Percentiles rank a stretch among this genome's conserved stretches.
Conservation (phyloP, 2,113 vertebrate genomes). For the Gallinago paraguaiae region DNA sequence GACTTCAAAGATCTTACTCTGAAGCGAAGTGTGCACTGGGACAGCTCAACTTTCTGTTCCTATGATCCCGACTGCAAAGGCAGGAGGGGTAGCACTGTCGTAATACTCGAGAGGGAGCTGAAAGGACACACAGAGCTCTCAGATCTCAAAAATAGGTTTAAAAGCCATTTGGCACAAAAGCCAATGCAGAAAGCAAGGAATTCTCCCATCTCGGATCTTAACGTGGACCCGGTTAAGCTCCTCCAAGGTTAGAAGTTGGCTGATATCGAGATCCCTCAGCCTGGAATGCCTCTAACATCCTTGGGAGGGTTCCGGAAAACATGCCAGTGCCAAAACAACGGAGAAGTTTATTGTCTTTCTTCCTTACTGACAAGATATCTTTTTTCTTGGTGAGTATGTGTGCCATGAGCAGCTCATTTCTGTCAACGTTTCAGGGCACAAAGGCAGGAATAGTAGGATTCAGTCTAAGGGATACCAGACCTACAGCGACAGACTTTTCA, state of each 20-base stretch:
- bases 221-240: not conserved
- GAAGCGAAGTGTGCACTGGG: conserved; percentile 5
- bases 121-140: conserved; percentile 11
- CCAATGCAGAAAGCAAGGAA: not conserved
- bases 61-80: not conserved
- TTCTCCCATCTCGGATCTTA: not conserved
- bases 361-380: not conserved
- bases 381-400: not conserved
- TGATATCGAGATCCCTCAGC: not conserved
- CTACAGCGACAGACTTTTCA: not conserved
- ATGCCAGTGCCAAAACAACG: not conserved
- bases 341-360: not conserved
- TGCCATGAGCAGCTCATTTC: not conserved
- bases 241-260: not conserved
- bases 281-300: not conserved
- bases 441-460: not conserved
- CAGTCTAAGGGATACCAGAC: not conserved
- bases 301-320: not conserved
- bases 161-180: conserved; percentile 17
- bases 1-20: conserved; percentile 9
- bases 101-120: not conserved
- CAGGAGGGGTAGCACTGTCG: not conserved
- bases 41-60: not conserved
- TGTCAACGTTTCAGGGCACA: not conserved
- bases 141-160: conserved; percentile 24